phyloP scores from a whole-genome alignment of 1,140 invertebrate genomes.

The Zaprionus gabonicus region DNA sequence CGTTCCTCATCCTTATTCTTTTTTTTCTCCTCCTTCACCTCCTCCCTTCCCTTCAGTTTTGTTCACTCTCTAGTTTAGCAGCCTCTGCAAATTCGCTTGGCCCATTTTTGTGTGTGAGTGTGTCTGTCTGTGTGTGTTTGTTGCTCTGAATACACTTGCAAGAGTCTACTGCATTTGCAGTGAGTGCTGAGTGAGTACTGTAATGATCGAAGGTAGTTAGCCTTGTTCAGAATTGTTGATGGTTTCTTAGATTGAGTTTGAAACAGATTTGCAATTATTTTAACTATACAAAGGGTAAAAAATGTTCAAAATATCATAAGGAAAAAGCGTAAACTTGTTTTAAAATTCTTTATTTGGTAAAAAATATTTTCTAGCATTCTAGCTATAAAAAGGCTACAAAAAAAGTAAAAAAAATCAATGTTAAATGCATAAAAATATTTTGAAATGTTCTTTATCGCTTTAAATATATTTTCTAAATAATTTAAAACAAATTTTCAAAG shows the following conservation, averaged over 20 bases:
- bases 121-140: background rate
- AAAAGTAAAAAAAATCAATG: background rate
- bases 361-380: no score
- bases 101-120: constrained; percentile 40
- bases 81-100: constrained; percentile 49
- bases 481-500: no score
- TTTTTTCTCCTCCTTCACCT: background rate
- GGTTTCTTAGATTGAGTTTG: background rate
- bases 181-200: background rate
- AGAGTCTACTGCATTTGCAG: constrained; percentile 9
- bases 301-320: no score
- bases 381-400: no score
- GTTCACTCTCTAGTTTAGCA: constrained; percentile 37
- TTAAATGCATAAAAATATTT: background rate
- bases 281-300: background rate
- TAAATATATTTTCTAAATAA: background rate
- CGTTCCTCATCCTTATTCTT: constrained; percentile 6
- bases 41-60: background rate
- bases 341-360: no score
- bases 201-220: no score
- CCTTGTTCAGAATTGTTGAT: background rate
- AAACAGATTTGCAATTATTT: background rate
- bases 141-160: constrained; percentile 40
- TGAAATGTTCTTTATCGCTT: rapidly evolving
- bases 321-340: no score